Conservation (phyloP, 37 sponge, comb jelly and placozoan genomes). For the Aphrocallistes beatrix region DNA sequence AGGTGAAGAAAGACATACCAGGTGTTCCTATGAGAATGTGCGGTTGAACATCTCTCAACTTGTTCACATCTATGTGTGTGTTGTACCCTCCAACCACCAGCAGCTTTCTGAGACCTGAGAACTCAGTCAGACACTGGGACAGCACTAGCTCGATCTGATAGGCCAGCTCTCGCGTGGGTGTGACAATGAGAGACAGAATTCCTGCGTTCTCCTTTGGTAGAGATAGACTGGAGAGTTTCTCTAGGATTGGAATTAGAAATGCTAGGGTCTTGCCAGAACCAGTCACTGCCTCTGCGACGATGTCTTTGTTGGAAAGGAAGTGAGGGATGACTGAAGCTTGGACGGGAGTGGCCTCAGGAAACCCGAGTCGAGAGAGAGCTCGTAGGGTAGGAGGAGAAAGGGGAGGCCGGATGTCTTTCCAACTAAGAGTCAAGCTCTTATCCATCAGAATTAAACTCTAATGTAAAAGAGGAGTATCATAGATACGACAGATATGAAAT, state of each 20-base stretch:
- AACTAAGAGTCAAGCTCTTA: not conserved
- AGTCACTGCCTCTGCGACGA: constrained; percentile 88
- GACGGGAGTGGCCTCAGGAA: not conserved
- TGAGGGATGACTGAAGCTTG: constrained; percentile 68
- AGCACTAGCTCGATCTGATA: constrained; percentile 66
- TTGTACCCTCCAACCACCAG: constrained; percentile 68
- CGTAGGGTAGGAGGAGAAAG: not conserved
- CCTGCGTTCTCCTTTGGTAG: not conserved
- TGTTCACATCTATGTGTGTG: constrained; percentile 20
- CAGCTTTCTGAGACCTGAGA: constrained; percentile 18
- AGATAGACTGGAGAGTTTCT: constrained; percentile 32
- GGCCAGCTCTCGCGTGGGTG: constrained; percentile 95
- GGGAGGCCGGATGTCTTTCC: not conserved
- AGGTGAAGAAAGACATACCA: not conserved
- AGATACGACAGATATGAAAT: no score
- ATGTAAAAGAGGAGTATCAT: no score
- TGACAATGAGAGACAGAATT: constrained; percentile 41
- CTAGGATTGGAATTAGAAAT: constrained; percentile 81
- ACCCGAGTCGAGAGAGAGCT: not conserved
- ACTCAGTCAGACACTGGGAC: constrained; percentile 26
- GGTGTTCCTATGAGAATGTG: constrained; percentile 22
- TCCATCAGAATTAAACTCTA: no score
- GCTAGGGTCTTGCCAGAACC: constrained; percentile 95
- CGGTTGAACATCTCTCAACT: not conserved
- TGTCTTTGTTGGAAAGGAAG: constrained; percentile 74